Evolutionary conservation across 1,140 invertebrate species (phyloP).

Genomic region (Reticulitermes speratus): DNA sequence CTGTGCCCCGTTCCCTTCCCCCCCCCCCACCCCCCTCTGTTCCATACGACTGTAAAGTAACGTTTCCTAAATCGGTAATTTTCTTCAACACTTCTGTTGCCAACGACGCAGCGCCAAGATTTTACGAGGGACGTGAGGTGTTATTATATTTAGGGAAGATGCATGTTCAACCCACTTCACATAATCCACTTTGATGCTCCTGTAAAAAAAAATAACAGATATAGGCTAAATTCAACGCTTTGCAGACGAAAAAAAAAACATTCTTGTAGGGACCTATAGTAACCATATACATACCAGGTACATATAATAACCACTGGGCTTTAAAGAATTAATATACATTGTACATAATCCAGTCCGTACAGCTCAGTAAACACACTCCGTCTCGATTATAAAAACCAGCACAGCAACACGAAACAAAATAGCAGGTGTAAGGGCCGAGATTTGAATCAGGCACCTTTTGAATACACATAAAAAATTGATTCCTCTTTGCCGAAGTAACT

Average conservation of each 20-base stretch:
- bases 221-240: background rate
- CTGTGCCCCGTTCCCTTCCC: background rate
- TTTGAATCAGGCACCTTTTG: no score
- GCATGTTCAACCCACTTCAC: background rate
- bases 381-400: no score
- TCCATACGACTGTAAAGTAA: background rate
- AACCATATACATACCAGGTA: no score
- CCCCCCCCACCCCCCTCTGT: background rate
- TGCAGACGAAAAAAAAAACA: background rate
- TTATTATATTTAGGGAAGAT: constrained; percentile 13
- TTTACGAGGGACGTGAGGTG: background rate
- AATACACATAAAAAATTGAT: no score
- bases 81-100: constrained; percentile 1
- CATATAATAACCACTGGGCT: no score
- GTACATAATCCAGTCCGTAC: no score
- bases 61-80: constrained; percentile 1
- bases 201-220: background rate
- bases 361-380: no score
- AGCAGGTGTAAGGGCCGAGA: no score
- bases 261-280: background rate
- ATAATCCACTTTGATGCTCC: background rate
- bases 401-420: no score
- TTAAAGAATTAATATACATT: no score
- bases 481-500: no score
- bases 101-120: background rate